A percentile compares a stretch with the other conserved stretches of the same genome.
These are phyloP conservation scores for Ferrisia virgata DNA, from an alignment of 2,888 invertebrate genomes.

Conservation along the genomic window DNA sequence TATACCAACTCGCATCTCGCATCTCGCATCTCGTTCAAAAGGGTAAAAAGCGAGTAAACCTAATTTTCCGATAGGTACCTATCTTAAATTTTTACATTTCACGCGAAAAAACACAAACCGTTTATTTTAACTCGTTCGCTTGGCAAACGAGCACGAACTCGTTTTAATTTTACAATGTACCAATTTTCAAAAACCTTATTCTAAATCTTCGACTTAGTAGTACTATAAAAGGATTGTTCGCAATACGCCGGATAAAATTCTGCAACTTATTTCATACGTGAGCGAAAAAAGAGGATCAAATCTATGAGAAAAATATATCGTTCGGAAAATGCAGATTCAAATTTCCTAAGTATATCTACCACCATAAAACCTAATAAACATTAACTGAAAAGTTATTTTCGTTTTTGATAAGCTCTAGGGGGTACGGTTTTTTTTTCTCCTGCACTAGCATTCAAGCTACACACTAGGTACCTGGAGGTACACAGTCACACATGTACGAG, in stretches of 20 bases:
- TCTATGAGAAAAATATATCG: conserved; percentile 5
- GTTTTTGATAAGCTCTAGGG: conserved; percentile 1
- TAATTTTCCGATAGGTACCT: neutral
- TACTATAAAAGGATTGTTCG: neutral
- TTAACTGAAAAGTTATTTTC: conserved; percentile 15
- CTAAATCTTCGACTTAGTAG: neutral
- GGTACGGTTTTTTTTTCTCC: neutral
- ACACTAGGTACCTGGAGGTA: too few species aligned
- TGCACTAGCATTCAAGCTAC: neutral
- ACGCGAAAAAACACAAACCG: neutral
- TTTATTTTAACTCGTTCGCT: neutral
- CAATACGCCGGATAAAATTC: neutral
- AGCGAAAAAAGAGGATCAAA: neutral
- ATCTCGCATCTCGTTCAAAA: too few species aligned
- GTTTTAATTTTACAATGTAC: neutral
- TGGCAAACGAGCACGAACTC: neutral
- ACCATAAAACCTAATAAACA: neutral
- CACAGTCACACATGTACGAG: too few species aligned
- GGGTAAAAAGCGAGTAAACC: neutral
- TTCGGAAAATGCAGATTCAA: conserved; percentile 13
- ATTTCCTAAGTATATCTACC: neutral
- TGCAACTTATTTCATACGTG: conserved; percentile 3
- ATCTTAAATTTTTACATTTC: neutral
- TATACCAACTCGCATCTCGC: too few species aligned
- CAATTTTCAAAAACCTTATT: neutral